These are phyloP conservation scores for Phocides pigmalion DNA, from an alignment of 1,140 invertebrate species.

Conservation along the genomic window DNA sequence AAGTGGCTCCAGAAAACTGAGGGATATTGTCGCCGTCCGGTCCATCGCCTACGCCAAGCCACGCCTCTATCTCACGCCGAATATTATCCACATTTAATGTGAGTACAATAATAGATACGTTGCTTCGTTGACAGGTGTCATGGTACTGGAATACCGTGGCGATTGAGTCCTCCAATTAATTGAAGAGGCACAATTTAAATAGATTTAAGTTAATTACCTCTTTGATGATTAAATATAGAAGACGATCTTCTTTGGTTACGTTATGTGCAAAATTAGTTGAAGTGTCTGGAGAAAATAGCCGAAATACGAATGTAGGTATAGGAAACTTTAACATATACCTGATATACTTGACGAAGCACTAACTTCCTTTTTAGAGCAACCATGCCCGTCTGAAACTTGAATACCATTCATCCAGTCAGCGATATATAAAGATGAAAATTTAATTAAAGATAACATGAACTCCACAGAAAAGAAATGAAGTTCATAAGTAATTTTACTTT, in stretches of 20 bases:
- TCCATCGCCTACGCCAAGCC: conserved; percentile 55
- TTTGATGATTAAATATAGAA: neutral
- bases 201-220: neutral
- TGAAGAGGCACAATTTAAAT: neutral
- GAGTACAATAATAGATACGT: conserved; percentile 55
- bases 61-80: conserved; percentile 59
- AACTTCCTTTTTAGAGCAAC: too few relatives aligned
- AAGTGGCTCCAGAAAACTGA: conserved; percentile 70
- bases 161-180: conserved; percentile 20
- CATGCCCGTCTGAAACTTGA: too few relatives aligned
- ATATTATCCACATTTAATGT: conserved; percentile 67
- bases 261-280: too few relatives aligned
- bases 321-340: too few relatives aligned
- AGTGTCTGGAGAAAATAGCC: too few relatives aligned
- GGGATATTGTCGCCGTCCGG: conserved; percentile 49
- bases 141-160: conserved; percentile 9
- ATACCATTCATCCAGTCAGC: too few relatives aligned
- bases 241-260: neutral
- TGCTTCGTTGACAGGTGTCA: conserved; percentile 44
- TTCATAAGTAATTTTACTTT: too few relatives aligned
- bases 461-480: too few relatives aligned
- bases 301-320: too few relatives aligned
- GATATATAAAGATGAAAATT: too few relatives aligned
- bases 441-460: too few relatives aligned
- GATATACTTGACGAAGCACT: too few relatives aligned